These are phyloP conservation scores for Latrodectus geometricus DNA, from an alignment of 1,140 invertebrate genomes.

Conservation along the genomic window DNA sequence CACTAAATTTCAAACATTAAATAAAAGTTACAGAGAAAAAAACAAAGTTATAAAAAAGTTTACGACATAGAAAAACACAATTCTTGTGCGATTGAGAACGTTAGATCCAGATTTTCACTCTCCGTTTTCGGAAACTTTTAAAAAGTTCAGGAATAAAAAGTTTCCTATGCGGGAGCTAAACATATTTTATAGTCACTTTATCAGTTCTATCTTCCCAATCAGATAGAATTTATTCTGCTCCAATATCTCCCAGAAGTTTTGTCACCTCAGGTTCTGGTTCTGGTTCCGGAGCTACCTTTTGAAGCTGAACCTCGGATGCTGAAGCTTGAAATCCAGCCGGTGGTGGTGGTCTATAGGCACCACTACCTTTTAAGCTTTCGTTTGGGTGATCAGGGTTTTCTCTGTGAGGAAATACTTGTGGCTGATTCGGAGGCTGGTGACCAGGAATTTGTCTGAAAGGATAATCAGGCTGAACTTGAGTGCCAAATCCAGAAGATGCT, in stretches of 20 bases:
- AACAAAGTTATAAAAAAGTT: neutral
- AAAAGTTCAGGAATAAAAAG: neutral
- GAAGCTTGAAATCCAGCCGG: constrained; percentile 51
- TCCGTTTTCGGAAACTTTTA: neutral
- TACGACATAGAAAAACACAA: constrained; percentile 11
- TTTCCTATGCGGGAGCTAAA: neutral
- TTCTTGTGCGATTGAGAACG: constrained; percentile 54
- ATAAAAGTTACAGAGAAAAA: neutral
- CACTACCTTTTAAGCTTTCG: constrained; percentile 53
- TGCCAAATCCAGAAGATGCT: constrained; percentile 30
- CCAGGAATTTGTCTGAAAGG: constrained; percentile 17
- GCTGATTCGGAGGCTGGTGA: constrained; percentile 52
- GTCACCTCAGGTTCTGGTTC: constrained; percentile 59
- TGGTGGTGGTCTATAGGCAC: constrained; percentile 50
- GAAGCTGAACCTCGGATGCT: constrained; percentile 41
- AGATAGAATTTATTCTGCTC: constrained; percentile 18
- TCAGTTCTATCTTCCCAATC: neutral
- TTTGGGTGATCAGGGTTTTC: constrained; percentile 59
- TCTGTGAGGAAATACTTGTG: constrained; percentile 52
- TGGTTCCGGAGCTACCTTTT: constrained; percentile 20
- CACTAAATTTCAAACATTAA: too few relatives aligned
- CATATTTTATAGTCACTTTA: neutral
- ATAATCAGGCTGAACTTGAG: constrained; percentile 23
- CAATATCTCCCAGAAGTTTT: constrained; percentile 29
- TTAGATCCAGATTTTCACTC: constrained; percentile 8